Evolutionary conservation across 2,888 invertebrate genomes (phyloP), one percentile per base, ranked within the genome.

Genomic region (Rhimphoctona megacephalus): DNA sequence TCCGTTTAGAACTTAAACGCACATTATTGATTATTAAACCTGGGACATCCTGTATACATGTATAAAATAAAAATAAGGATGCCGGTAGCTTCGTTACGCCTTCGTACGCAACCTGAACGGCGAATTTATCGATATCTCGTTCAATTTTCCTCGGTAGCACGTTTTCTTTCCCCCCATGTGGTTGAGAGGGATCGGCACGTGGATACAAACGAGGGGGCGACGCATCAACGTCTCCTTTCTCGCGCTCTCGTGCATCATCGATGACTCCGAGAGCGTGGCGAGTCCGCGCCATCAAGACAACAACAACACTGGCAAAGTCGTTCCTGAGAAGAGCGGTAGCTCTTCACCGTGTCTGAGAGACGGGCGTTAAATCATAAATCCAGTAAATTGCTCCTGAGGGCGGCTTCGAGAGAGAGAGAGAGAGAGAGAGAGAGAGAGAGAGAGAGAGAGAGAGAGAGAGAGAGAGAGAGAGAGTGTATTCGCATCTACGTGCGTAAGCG

Each of bases 351-450:
- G 82, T 83, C 89, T 90, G 90, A 91, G 87, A 90, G 91, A 92
- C 91, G 92, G 89, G 91, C 92, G 92, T 92, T 92, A 91, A 92
- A 93, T 92, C 90, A 91, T 92, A 92, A 92, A 91, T 92, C 90
- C 90, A 90, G 91, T 89, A 92, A 92, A 92, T 92, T 92, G 91
- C 90, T 89, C 89, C 81, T 84, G 88, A 88, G 85, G 80, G 88
- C 88, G 87, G 82, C 87, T 61, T 61, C 30, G 30, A 22, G 30
- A 30, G n/a, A n/a, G n/a, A n/a, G 30, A 22, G 30, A 30, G n/a
- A n/a, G 22, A 9, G 85, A 89, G n/a, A n/a, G n/a, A n/a, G n/a
- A n/a, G n/a, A n/a, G n/a, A n/a, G n/a, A n/a, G n/a, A n/a, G n/a
- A n/a, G n/a, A n/a, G n/a, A n/a, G n/a, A n/a, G n/a, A n/a, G n/a